Evolutionary conservation across 2,113 vertebrate species (phyloP), one percentile per base, ranked within the genome.

Genomic region (Bubalus kerabau): DNA sequence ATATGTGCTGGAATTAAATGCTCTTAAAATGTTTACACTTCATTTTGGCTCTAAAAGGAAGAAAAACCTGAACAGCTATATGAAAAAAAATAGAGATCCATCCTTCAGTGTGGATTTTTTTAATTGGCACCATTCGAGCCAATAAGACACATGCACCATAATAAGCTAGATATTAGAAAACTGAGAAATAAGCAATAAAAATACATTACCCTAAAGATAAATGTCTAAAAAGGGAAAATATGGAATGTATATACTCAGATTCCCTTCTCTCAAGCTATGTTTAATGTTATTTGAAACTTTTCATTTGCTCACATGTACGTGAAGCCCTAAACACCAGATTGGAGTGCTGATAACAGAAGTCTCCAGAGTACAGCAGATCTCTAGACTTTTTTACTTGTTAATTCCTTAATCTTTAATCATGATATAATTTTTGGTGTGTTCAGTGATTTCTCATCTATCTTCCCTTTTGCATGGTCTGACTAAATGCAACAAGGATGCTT

Each of bases 391-490:
- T 96, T 90, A 28, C 13, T 43, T 48, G 78, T 83, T 83, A 90
- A 97, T 94, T 94, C 98, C 97, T 87, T 95, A 92, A 97, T 92
- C 46, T 95, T 92, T 83, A 97, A 85, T 98, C 90, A 62, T 56
- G 71, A 43, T 98, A 92, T 97, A 94, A 93, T 88, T 5, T 81
- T 91, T 96, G 86, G 12, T 67, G 57, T 91, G 30, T 95, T 97
- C 98, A 98, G 93, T 97, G 95, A 98, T 74, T 97, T 97, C 89
- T 98, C 91, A 97, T 98, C 96, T 97, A 74, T 87, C 90, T 52
- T 48, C 76, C 95, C 94, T 98, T 97, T 93, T 90, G 89, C 3
- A 1, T n/a, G 87, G 94, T 0, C 0, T 82, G 94, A 92, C 92
- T 98, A 97, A 98, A 97, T 97, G 87, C 87, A 78, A 5, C 48